Evolutionary conservation across 2,888 invertebrate genomes (phyloP), one percentile per base, ranked within the genome.

Genomic region (Platynereis dumerilii): DNA sequence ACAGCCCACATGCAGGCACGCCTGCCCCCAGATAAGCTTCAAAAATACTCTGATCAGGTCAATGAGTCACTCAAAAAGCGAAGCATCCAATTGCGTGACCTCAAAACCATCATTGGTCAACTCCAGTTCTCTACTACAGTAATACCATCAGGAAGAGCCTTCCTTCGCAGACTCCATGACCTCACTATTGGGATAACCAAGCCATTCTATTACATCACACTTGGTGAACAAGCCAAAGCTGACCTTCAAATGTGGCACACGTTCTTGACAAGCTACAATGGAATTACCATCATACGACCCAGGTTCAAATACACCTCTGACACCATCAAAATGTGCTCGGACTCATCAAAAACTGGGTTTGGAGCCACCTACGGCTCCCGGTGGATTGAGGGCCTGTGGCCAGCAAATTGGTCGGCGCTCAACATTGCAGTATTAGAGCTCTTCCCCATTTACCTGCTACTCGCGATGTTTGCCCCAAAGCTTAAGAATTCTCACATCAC

Each of bases 401-500:
- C 48, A 22, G 20, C 7, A 3, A 22, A 48, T 20, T 48, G 48
- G 48, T 3, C 20, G 3, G 7, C 5, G 17, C n/a, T 48, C 3
- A n/a, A 48, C 48, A 48, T 48, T n/a, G n/a, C 48, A 10, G 48
- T 48, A 5, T n/a, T 48, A 48, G 48, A 48, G 22, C 48, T 48
- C n/a, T 48, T 12, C n/a, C 48, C 48, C 17, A 5, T 48, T n/a
- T 48, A 48, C n/a, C 7, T 48, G 7, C n/a, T n/a, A 5, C 3
- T 48, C 48, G 10, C 42, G 12, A 10, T 42, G 12, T 42, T 42
- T 42, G 42, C 42, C 17, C 48, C n/a, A n/a, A 5, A 48, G 17
- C n/a, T 48, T n/a, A n/a, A 20, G 17, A 48, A 48, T 22, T 48
- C 48, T 12, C 17, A 10, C 42, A 42, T 42, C 42, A 10, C 17